A percentile compares a stretch with the other conserved stretches of the same genome.
These are phyloP conservation scores for Protophormia terraenovae DNA, from an alignment of 2,888 invertebrate genomes.

Conservation along the genomic window DNA sequence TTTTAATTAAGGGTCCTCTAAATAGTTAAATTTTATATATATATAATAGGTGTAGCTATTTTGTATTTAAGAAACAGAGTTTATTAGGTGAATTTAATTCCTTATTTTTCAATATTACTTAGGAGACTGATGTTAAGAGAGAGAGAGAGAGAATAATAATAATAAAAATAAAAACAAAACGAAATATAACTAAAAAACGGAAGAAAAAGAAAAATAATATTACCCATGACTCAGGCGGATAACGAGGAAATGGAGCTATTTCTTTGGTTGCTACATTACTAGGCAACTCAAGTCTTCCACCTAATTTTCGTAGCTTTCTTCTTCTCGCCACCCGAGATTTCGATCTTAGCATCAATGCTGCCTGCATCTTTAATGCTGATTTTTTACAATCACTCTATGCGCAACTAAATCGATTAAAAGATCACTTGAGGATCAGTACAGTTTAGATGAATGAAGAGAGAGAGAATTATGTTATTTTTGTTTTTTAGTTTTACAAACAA, in stretches of 20 bases:
- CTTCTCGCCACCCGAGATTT: slow-evolving; percentile 92
- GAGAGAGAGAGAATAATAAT: slow-evolving; percentile 15
- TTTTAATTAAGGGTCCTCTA: slow-evolving; percentile 35
- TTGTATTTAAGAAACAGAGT: slow-evolving; percentile 66
- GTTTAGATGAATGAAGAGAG: slow-evolving; percentile 45
- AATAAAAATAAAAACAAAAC: slow-evolving; percentile 2
- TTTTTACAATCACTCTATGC: slow-evolving; percentile 65
- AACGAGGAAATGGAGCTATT: slow-evolving; percentile 93
- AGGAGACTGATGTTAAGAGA: slow-evolving; percentile 60
- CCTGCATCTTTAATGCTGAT: slow-evolving; percentile 86
- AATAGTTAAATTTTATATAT: neutral
- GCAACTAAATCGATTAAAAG: slow-evolving; percentile 63
- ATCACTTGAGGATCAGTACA: slow-evolving; percentile 15
- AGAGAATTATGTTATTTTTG: neutral
- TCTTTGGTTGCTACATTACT: slow-evolving; percentile 93
- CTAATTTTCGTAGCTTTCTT: slow-evolving; percentile 89
- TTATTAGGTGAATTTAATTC: slow-evolving; percentile 62
- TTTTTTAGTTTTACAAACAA: slow-evolving; percentile 5
- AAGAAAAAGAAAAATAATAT: slow-evolving; percentile 73
- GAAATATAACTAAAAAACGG: neutral
- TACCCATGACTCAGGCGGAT: slow-evolving; percentile 91
- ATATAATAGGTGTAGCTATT: slow-evolving; percentile 5
- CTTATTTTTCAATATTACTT: slow-evolving; percentile 16
- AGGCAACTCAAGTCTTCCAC: slow-evolving; percentile 90
- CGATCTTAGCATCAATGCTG: slow-evolving; percentile 95